Conservation (phyloP, 2,113 vertebrate species). For the Pampusana beccarii region DNA sequence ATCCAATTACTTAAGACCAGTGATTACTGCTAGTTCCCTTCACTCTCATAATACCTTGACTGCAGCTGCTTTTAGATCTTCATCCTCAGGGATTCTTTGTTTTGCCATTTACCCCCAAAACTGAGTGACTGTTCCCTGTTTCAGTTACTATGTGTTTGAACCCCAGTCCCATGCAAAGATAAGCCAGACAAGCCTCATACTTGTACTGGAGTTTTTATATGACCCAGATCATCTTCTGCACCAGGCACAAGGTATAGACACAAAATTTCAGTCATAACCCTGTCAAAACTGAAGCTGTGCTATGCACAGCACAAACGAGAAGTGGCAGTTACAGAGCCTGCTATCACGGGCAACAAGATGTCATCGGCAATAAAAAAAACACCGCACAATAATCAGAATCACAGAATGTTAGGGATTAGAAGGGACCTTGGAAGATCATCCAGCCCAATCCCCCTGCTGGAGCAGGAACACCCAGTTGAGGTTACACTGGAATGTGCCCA, state of each 20-base stretch:
- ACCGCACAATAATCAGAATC: too few relatives aligned
- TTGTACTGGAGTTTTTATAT: background rate
- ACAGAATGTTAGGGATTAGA: too few relatives aligned
- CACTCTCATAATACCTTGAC: slow-evolving; percentile 11
- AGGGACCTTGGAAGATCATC: too few relatives aligned
- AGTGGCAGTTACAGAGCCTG: background rate
- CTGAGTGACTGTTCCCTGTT: background rate
- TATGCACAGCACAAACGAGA: background rate
- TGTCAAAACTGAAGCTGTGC: background rate
- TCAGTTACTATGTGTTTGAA: background rate
- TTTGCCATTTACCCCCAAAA: background rate
- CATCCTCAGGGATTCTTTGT: background rate
- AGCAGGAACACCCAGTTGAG: too few relatives aligned
- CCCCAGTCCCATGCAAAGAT: background rate
- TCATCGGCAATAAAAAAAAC: accelerated
- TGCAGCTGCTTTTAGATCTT: background rate
- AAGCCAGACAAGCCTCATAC: background rate
- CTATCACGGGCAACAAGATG: accelerated
- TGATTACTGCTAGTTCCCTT: slow-evolving; percentile 1
- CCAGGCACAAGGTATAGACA: accelerated
- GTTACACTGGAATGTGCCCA: too few relatives aligned
- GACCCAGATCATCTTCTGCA: background rate
- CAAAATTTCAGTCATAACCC: background rate
- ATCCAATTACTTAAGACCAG: slow-evolving; percentile 33
- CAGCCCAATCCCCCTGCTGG: too few relatives aligned